Evolutionary conservation across 2,888 invertebrate species (phyloP).

Genomic region (Megaustenia siamemsis): DNA sequence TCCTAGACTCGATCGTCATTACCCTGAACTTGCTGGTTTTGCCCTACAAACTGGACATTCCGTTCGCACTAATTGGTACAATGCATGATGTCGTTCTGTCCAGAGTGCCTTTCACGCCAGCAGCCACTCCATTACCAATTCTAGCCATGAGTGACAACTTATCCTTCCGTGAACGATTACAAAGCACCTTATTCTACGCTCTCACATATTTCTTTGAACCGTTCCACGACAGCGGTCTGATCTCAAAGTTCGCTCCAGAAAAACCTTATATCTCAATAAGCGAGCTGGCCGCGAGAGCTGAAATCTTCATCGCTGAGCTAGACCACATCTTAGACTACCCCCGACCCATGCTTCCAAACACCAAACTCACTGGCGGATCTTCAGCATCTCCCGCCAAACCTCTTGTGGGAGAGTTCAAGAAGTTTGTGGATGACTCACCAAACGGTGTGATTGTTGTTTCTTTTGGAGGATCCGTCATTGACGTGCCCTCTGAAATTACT

Average conservation of each 20-base stretch:
- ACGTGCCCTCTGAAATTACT: constrained; percentile 47
- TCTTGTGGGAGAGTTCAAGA: constrained; percentile 57
- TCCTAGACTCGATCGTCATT: constrained; percentile 49
- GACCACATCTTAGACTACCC: constrained; percentile 63
- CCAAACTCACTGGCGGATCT: constrained; percentile 61
- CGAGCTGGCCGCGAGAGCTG: constrained; percentile 47
- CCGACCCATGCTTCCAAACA: constrained; percentile 59
- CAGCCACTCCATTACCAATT: constrained; percentile 35
- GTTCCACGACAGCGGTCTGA: constrained; percentile 51
- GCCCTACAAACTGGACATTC: constrained; percentile 53
- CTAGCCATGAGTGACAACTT: constrained; percentile 37
- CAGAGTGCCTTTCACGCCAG: constrained; percentile 53
- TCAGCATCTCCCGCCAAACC: constrained; percentile 58
- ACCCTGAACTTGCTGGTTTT: constrained; percentile 48
- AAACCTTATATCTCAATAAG: constrained; percentile 52
- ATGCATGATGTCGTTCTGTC: constrained; percentile 42
- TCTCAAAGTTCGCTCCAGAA: constrained; percentile 57
- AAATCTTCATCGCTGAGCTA: constrained; percentile 57
- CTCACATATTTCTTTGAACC: constrained; percentile 38
- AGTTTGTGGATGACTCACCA: constrained; percentile 48
- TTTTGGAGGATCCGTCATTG: constrained; percentile 60
- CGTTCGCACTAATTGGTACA: constrained; percentile 54
- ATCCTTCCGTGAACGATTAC: constrained; percentile 49
- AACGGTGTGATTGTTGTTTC: constrained; percentile 61
- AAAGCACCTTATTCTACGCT: constrained; percentile 12